Conservation (phyloP, 2,888 invertebrate species). For the Pimpla rufipes region DNA sequence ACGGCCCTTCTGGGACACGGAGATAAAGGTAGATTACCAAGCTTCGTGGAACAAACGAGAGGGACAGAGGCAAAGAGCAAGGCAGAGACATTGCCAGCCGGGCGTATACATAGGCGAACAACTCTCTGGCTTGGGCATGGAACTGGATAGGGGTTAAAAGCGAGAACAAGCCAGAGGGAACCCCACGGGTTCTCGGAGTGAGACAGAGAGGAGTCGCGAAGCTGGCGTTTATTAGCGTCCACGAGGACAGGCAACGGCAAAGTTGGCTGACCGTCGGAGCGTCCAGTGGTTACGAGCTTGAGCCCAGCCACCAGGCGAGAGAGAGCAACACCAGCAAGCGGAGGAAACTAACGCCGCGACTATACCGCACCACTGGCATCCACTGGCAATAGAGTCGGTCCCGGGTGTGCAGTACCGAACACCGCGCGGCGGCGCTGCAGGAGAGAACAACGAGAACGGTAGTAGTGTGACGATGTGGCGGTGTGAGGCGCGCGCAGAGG, state of each 20-base stretch:
- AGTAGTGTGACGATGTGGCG: constrained; percentile 21
- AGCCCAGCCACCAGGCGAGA: constrained; percentile 55
- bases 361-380: constrained; percentile 49
- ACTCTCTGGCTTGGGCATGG: background rate
- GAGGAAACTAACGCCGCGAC: constrained; percentile 48
- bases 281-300: constrained; percentile 71
- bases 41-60: constrained; percentile 40
- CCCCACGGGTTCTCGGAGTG: constrained; percentile 23
- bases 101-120: constrained; percentile 1
- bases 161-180: constrained; percentile 33
- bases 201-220: constrained; percentile 68
- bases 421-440: constrained; percentile 9
- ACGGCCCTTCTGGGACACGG: constrained; percentile 35
- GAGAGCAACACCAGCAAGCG: constrained; percentile 57
- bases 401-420: constrained; percentile 46
- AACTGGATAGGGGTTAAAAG: constrained; percentile 15
- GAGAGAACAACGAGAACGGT: constrained; percentile 44
- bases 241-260: constrained; percentile 64
- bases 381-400: constrained; percentile 69
- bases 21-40: constrained; percentile 30
- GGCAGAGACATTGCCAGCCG: background rate
- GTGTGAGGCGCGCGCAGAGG: constrained; percentile 38
- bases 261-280: constrained; percentile 76
- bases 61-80: background rate
- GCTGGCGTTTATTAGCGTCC: constrained; percentile 79